Evolutionary conservation across 2,113 vertebrate genomes (phyloP).

Genomic region (Sylvia atricapilla): DNA sequence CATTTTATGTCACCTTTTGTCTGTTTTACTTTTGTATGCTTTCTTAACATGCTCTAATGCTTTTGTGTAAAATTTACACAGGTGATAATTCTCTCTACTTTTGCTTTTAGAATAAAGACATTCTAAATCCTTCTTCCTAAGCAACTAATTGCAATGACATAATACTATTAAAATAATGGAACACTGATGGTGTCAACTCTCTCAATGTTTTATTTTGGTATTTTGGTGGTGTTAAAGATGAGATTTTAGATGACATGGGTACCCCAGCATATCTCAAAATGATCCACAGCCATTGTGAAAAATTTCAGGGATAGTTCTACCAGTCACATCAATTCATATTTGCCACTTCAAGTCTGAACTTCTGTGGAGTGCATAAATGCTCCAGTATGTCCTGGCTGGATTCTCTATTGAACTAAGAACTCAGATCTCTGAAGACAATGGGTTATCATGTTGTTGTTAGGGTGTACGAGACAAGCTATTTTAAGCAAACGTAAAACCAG

Average conservation of each 20-base stretch:
- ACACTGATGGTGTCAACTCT: not conserved
- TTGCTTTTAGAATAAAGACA: not conserved
- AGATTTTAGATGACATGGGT: not conserved
- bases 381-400: not conserved
- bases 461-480: not conserved
- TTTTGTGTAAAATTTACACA: not conserved
- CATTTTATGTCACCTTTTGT: not conserved
- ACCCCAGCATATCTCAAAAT: not conserved
- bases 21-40: not conserved
- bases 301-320: not conserved
- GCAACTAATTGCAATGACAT: not conserved
- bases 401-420: not conserved
- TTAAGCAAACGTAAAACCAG: not conserved
- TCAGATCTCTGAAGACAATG: not conserved
- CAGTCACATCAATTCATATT: not conserved
- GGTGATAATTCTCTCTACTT: not conserved
- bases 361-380: not conserved
- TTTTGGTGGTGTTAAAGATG: not conserved
- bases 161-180: not conserved
- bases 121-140: not conserved
- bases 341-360: not conserved
- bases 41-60: not conserved
- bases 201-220: not conserved
- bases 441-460: not conserved
- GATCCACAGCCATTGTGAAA: not conserved